phyloP scores from a whole-genome alignment of 2,113 vertebrate genomes.

The Rhodinocichla rosea region DNA sequence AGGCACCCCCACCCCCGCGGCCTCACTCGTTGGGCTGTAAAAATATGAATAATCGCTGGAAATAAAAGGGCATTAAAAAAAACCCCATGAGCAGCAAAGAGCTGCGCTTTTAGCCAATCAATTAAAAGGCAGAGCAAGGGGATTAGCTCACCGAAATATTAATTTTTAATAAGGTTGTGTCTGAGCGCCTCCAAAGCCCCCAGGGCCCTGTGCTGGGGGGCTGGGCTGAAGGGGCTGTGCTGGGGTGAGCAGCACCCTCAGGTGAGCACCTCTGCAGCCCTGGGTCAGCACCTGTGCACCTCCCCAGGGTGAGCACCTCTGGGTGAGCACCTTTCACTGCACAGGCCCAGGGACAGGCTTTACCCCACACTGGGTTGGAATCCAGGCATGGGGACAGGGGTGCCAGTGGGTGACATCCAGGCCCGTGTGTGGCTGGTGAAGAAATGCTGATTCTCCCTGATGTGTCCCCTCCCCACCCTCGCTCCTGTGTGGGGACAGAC shows the following conservation, averaged over 20 bases:
- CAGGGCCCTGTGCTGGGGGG: neutral
- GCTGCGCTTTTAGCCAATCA: constrained; percentile 72
- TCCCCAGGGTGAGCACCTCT: neutral
- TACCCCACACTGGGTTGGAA: neutral
- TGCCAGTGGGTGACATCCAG: neutral
- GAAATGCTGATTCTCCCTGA: rapidly evolving
- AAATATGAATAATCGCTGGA: constrained; percentile 57
- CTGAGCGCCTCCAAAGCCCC: constrained; percentile 25
- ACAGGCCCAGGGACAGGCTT: neutral
- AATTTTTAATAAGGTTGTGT: constrained; percentile 76
- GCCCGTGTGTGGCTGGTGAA: rapidly evolving
- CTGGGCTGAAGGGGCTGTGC: neutral
- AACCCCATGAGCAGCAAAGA: neutral
- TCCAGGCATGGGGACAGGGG: neutral
- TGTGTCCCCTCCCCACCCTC: neutral
- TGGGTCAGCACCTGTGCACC: neutral
- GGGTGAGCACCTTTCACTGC: neutral
- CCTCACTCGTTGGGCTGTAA: constrained; percentile 46
- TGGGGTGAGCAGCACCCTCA: neutral
- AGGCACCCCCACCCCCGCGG: neutral
- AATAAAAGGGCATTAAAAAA: constrained; percentile 51
- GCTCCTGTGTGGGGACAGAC: rapidly evolving
- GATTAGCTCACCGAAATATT: constrained; percentile 73
- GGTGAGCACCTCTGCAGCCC: neutral
- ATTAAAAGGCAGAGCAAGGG: constrained; percentile 70